Conservation (phyloP, 2,888 invertebrate species). For the Hirtodrosophila cameraria region DNA sequence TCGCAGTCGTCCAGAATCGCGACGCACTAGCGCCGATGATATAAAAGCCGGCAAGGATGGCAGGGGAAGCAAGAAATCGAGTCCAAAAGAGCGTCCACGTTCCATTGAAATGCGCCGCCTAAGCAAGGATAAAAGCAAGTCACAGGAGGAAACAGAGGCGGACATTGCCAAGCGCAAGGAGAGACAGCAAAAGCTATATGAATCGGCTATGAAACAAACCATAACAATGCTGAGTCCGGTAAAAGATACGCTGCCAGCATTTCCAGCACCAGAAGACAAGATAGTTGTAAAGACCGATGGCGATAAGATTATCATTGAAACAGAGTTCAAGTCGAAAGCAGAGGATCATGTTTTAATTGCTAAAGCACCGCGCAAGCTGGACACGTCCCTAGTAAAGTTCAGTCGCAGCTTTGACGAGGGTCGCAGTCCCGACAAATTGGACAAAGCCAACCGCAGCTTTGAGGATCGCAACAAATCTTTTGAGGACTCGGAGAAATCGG, state of each 20-base stretch:
- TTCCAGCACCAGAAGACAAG: conserved; percentile 90
- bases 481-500: conserved; percentile 87
- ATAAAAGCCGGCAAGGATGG: conserved; percentile 71
- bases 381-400: conserved; percentile 86
- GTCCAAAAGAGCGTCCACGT: conserved; percentile 88
- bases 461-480: conserved; percentile 87
- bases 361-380: conserved; percentile 89
- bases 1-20: conserved; percentile 83
- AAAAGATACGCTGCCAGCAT: conserved; percentile 89
- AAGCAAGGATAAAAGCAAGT: conserved; percentile 87
- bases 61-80: conserved; percentile 84
- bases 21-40: conserved; percentile 85
- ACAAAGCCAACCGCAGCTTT: conserved; percentile 87
- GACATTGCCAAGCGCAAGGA: conserved; percentile 89
- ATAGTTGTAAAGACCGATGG: conserved; percentile 90
- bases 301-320: conserved; percentile 88
- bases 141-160: conserved; percentile 89
- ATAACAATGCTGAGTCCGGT: conserved; percentile 90
- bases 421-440: conserved; percentile 85
- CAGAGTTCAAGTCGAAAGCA: conserved; percentile 90
- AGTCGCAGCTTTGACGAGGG: conserved; percentile 88
- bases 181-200: conserved; percentile 90
- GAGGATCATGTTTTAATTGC: conserved; percentile 91
- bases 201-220: conserved; percentile 90
- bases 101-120: conserved; percentile 86